Conservation (phyloP, 2,113 vertebrate species). For the Riparia riparia region DNA sequence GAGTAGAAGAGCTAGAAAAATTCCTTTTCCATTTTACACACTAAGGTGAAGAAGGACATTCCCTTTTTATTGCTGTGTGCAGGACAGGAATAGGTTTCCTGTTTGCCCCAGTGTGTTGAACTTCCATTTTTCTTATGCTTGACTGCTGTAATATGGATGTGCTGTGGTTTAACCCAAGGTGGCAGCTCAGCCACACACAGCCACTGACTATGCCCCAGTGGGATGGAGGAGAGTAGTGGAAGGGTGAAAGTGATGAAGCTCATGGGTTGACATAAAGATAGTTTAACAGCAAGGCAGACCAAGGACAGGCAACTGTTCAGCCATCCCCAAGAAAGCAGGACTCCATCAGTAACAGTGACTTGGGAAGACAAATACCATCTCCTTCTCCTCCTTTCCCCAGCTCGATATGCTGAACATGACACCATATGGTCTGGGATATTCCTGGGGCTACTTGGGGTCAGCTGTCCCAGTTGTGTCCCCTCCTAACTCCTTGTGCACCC, state of each 20-base stretch:
- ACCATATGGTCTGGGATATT: background rate
- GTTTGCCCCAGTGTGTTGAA: background rate
- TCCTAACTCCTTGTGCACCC: background rate
- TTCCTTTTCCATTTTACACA: background rate
- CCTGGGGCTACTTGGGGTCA: background rate
- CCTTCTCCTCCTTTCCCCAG: background rate
- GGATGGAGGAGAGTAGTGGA: background rate
- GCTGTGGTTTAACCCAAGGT: background rate
- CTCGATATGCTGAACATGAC: background rate
- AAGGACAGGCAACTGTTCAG: background rate
- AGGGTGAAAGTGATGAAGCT: background rate
- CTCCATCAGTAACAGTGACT: background rate
- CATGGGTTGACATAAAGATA: background rate
- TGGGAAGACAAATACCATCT: background rate
- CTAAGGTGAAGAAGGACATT: background rate
- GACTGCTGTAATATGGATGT: background rate
- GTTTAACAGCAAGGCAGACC: background rate
- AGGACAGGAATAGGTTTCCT: background rate
- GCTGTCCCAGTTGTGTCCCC: background rate
- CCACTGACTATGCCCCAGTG: background rate
- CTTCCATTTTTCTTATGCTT: background rate
- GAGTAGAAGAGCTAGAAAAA: background rate
- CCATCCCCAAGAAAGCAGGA: background rate
- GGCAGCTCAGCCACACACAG: background rate
- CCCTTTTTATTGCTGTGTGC: background rate